These are phyloP conservation scores for Hemicrepidius hirtus DNA, from an alignment of 2,888 invertebrate genomes.

Conservation along the genomic window DNA sequence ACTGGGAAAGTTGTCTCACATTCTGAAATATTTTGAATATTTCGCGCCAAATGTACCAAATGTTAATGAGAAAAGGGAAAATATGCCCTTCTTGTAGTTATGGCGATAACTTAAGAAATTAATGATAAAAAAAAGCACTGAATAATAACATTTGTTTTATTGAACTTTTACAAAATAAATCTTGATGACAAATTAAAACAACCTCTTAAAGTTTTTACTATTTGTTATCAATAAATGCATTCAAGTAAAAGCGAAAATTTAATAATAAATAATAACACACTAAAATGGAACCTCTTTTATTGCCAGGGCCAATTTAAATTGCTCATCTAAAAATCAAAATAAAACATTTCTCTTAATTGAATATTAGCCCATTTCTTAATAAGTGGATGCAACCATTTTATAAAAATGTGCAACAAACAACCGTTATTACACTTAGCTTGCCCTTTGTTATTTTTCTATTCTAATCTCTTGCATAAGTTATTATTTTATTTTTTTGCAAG, in stretches of 20 bases:
- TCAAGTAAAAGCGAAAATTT: constrained; percentile 44
- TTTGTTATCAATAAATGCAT: constrained; percentile 45
- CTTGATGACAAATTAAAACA: constrained; percentile 45
- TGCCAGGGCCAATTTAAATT: background rate
- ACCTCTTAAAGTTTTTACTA: constrained; percentile 37
- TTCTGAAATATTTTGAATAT: too few relatives aligned
- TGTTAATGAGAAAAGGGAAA: too few relatives aligned
- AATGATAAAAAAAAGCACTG: background rate
- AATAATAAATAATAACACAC: constrained; percentile 40
- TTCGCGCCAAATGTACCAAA: too few relatives aligned
- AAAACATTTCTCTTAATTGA: background rate
- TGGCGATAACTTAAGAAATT: too few relatives aligned
- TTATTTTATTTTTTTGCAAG: background rate
- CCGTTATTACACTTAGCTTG: constrained; percentile 9
- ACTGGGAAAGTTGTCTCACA: too few relatives aligned
- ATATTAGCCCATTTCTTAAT: background rate
- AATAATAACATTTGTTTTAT: constrained; percentile 37
- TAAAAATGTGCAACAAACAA: constrained; percentile 21
- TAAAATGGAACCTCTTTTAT: background rate
- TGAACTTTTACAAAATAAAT: constrained; percentile 46
- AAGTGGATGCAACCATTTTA: constrained; percentile 1
- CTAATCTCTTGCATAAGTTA: constrained; percentile 10
- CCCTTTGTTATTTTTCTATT: background rate
- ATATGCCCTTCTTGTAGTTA: too few relatives aligned
- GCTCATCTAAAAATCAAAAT: background rate